Base-by-base conservation (phyloP, 2,888 invertebrate species). In the Trichopria drosophilae region DNA sequence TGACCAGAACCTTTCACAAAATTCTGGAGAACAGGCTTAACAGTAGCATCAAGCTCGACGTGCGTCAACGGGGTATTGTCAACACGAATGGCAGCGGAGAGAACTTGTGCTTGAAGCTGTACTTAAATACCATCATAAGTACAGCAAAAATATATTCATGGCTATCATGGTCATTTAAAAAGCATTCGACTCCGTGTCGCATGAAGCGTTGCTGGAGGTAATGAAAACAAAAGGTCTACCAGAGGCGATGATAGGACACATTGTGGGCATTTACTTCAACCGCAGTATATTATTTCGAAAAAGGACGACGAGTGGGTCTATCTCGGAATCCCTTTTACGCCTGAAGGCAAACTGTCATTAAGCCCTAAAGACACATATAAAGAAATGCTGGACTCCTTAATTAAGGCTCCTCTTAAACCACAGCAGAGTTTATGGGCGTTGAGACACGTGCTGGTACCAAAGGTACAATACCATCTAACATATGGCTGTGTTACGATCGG, bases 401-500 rank as follows among this genome's bases (percentile, higher is more conserved):
- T 34, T 0, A 51, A 22, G 24, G 58, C 60, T 1, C 50, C 58
- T 0, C 40, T 60, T 1, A 60, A 59, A 13, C 60, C 60, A 0
- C 58, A 59, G 18, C 61, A 59, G 13, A 19, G 58, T 3, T n/a
- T 62, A 1, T 60, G 42, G 26, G 58, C 53, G 1, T 13, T 62
- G 2, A 6, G 59, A 6, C 22, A 35, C 0, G 23, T 43, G 23
- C 22, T 60, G 0, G 4, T 59, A 6, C 59, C 60, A 6, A 20
- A 45, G 1, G 2, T 50, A 2, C 4, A 50, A 4, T 54, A 52
- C 9, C 52, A 47, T 16, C 28, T 44, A 2, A 26, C 7, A 3
- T 13, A 44, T n/a, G 50, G 37, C 10, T 19, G n/a, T 5, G 20
- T 22, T 1, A 36, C 36, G 18, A 16, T 56, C 1, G 36, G 55